Base-by-base conservation (phyloP, 1,140 invertebrate species). In the Hetaerina americana region DNA sequence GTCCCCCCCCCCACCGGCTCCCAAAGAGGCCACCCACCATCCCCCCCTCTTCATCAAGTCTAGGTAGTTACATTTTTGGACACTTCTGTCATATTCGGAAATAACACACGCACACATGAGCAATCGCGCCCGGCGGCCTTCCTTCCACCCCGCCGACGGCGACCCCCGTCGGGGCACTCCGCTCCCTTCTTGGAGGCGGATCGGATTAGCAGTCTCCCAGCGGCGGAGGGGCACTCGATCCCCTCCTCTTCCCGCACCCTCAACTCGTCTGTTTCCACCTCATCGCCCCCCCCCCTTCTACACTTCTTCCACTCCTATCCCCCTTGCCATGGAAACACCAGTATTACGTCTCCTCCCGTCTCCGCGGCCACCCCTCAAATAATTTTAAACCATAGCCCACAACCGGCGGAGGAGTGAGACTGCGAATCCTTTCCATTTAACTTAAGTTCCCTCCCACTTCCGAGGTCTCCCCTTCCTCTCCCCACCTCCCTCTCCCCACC, bases 101-200 rank as follows among this genome's bases (percentile, higher is more conserved):
- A 57, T 57, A 57, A 57, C 40, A 57, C 10, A n/a, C n/a, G n/a
- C n/a, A n/a, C n/a, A n/a, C n/a, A n/a, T n/a, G n/a, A n/a, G n/a
- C n/a, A n/a, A n/a, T n/a, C n/a, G n/a, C 79, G 77, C 80, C 79
- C 80, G 80, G 80, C 80, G 77, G 75, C 73, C 75, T 75, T 72
- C 57, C 67, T 27, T 74, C 74, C 25, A 26, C 49, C 73, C 76
- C 79, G 78, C 78, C 80, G 78, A 79, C 80, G 77, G 78, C 76
- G n/a, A n/a, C n/a, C n/a, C n/a, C n/a, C n/a, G n/a, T n/a, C n/a
- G n/a, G n/a, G n/a, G n/a, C n/a, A n/a, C n/a, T n/a, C n/a, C n/a
- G n/a, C n/a, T n/a, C n/a, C n/a, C n/a, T n/a, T n/a, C n/a, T n/a
- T n/a, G n/a, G n/a, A n/a, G n/a, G n/a, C n/a, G n/a, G n/a, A n/a